Evolutionary conservation across 2,797 vertebrate species (phyloP), one percentile per base, ranked within the genome.

Genomic region (Anomalospiza imberbis): DNA sequence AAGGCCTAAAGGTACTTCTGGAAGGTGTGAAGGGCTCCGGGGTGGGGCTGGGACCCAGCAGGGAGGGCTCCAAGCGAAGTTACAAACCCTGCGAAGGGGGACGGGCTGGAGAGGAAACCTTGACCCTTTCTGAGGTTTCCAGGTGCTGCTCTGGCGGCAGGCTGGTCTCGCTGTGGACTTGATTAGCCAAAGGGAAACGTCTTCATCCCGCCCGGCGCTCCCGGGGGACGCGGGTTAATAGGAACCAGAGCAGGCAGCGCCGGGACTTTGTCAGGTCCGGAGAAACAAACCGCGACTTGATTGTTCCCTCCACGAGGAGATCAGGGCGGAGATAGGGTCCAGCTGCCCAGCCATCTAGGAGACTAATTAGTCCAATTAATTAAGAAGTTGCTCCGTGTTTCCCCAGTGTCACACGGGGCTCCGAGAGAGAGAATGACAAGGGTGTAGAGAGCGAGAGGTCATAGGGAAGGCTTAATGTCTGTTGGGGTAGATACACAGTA

Each of bases 361-460:
- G 96, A 90, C 98, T 99, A 99, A 99, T 99, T 99, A 99, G 98
- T 97, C 98, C 98, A 98, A 98, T 99, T 99, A 98, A 99, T 98
- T 98, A 98, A 96, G 97, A 97, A 97, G 97, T 98, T 97, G 96
- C 96, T 97, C 95, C 90, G n/a, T 74, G 96, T 95, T 97, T 97
- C 95, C 94, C 94, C 93, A 82, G 94, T 96, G 96, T 96, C 96
- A 94, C 85, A 38, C 68, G 3, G 75, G 88, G 95, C 92, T 94
- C 88, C 11, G 88, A 79, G 94, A 96, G 96, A 94, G 96, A 93
- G 96, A 86, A 72, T 88, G 96, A 95, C 95, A 96, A 77, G 94
- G 95, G 95, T 93, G 89, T 67, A 21, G 96, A 83, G 97, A 97
- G 96, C 50, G 57, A 70, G 96, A 95, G 65, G 95, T 97, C 96